Evolutionary conservation across 1,140 invertebrate genomes (phyloP), one percentile per base, ranked within the genome.

Genomic region (Drosophila virilis): DNA sequence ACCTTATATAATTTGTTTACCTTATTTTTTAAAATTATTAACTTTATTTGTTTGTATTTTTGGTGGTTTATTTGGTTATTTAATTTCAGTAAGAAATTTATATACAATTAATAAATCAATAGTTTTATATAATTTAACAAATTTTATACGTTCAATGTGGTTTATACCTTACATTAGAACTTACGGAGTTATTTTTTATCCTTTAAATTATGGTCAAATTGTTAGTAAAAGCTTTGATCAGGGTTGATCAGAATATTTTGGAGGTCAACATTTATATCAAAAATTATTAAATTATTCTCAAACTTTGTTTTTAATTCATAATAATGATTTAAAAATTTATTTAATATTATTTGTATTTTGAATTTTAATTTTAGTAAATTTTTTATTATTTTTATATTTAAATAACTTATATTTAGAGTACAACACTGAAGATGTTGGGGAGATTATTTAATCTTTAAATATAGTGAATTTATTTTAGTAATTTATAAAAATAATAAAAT

Each of bases 351-450:
- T 93, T 92, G 78, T 92, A 82, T 77, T 89, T 75, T 91, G 92
- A 85, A 64, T 85, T 92, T 79, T 86, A 92, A 78, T 89, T 92
- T 91, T 92, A 75, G 76, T 83, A 77, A 91, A 74, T 81, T 91
- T 90, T 90, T 85, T 89, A 77, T 80, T 83, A 85, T 90, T 86
- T 91, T 89, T 82, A 48, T 88, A 93, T 91, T 93, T 92, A 93
- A 92, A 93, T 94, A 94, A 93, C 94, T 94, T 94, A 94, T 92
- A 79, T 57, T 70, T 91, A 94, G 93, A 94, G 93, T 86, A 81
- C 93, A 91, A 93, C 93, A 93, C 92, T 94, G 94, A 94, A 94
- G 93, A 93, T 94, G 93, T 94, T 93, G 93, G 82, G 92, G 92
- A 90, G 92, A 91, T 92, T 76, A 72, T 33, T 75, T 77, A 79